These are phyloP conservation scores for Ectropis crepuscularia DNA, from an alignment of 2,888 invertebrate species.

Conservation along the genomic window DNA sequence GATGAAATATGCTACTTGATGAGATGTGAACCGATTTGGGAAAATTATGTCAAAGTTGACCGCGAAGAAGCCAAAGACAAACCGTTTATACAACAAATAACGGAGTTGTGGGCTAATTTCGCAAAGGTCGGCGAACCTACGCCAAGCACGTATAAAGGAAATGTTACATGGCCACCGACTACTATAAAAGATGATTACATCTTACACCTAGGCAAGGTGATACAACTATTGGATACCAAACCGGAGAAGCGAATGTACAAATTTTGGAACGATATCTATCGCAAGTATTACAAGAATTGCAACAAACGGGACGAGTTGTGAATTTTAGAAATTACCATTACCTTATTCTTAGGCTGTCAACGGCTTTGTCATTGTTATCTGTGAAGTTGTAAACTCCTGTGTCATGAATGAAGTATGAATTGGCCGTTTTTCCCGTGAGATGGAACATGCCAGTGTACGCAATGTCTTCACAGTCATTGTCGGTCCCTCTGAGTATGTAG, in stretches of 20 bases:
- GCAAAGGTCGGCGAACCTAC: slow-evolving; percentile 74
- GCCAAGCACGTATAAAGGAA: slow-evolving; percentile 46
- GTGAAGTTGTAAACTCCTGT: slow-evolving; percentile 61
- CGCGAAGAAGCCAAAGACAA: slow-evolving; percentile 59
- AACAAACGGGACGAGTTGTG: slow-evolving; percentile 65
- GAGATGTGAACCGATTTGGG: slow-evolving; percentile 73
- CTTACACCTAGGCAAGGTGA: slow-evolving; percentile 57
- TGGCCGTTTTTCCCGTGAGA: slow-evolving; percentile 67
- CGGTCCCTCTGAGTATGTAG: slow-evolving; percentile 65
- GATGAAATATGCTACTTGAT: slow-evolving; percentile 80
- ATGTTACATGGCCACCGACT: slow-evolving; percentile 64
- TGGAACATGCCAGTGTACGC: slow-evolving; percentile 56
- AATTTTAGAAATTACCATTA: slow-evolving; percentile 44
- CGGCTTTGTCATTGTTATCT: slow-evolving; percentile 76
- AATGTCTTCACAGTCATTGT: slow-evolving; percentile 54
- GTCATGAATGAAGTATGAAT: slow-evolving; percentile 69
- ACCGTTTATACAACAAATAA: slow-evolving; percentile 66
- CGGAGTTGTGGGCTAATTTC: slow-evolving; percentile 79
- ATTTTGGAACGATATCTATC: slow-evolving; percentile 72
- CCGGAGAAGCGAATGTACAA: slow-evolving; percentile 58
- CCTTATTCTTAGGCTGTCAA: slow-evolving; percentile 71
- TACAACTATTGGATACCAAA: slow-evolving; percentile 51
- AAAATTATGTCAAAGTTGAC: slow-evolving; percentile 60
- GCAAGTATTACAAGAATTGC: slow-evolving; percentile 62
- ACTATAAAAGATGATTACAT: slow-evolving; percentile 56